phyloP scores from a whole-genome alignment of 2,888 invertebrate species.

The Drosophila diplacantha region DNA sequence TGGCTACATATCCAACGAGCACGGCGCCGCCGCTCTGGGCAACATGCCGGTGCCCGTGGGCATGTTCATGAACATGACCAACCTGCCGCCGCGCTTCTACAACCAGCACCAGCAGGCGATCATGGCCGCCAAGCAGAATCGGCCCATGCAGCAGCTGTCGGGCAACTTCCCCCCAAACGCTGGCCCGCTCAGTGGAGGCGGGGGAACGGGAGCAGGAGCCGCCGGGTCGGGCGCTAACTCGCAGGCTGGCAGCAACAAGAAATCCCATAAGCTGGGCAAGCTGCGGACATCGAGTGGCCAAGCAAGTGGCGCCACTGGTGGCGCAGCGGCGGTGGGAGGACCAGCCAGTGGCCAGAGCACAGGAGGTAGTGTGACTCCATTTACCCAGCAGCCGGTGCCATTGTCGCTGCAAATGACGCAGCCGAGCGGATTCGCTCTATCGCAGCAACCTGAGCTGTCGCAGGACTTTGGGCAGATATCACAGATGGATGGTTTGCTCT shows the following conservation, averaged over 20 bases:
- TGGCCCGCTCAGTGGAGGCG: neutral
- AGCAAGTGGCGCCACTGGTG: neutral
- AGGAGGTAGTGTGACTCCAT: conserved; percentile 79
- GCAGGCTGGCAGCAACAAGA: conserved; percentile 15
- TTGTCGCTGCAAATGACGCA: conserved; percentile 86
- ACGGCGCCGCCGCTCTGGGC: conserved; percentile 85
- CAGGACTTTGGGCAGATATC: conserved; percentile 80
- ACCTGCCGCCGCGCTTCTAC: conserved; percentile 86
- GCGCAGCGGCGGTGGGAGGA: neutral
- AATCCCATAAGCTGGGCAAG: conserved; percentile 19
- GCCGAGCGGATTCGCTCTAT: conserved; percentile 82
- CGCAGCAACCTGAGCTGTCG: conserved; percentile 81
- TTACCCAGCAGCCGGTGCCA: conserved; percentile 82
- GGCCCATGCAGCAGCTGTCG: conserved; percentile 55
- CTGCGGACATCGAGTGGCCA: neutral
- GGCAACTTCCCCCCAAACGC: conserved; percentile 5
- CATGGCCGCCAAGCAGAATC: conserved; percentile 77
- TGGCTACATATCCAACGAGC: conserved; percentile 93
- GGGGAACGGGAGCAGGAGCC: neutral
- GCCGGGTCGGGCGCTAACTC: neutral
- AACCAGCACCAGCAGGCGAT: conserved; percentile 86
- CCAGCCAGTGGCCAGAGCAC: neutral
- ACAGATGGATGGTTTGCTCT: conserved; percentile 95
- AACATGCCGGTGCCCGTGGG: conserved; percentile 95
- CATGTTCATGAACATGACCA: conserved; percentile 95